These are phyloP conservation scores for Poeciliopsis gracilis DNA, from an alignment of 2,797 vertebrate species.

Conservation along the genomic window DNA sequence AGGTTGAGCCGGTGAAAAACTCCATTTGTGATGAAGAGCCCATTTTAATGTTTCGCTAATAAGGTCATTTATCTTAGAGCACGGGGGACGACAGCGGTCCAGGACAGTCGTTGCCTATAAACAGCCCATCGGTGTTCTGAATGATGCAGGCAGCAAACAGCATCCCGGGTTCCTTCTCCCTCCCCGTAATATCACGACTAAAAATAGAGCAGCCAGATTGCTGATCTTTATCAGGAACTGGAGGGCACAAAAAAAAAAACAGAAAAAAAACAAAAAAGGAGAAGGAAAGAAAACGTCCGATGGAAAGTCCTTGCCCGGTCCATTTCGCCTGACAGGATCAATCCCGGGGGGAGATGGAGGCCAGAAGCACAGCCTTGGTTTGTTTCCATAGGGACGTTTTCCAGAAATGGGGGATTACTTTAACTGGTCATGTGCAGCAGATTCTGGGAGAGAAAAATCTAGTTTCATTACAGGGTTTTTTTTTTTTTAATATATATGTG, in stretches of 20 bases:
- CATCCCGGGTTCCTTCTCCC: slow-evolving; percentile 14
- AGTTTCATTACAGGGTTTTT: not conserved
- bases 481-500: no score
- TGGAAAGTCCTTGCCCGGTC: slow-evolving; percentile 39
- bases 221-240: slow-evolving; percentile 68
- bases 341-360: slow-evolving; percentile 23
- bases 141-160: slow-evolving; percentile 22
- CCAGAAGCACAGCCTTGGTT: slow-evolving; percentile 30
- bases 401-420: slow-evolving; percentile 24
- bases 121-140: slow-evolving; percentile 31
- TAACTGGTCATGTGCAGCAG: not conserved
- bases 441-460: not conserved
- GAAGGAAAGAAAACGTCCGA: not conserved
- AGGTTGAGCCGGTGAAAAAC: slow-evolving; percentile 4
- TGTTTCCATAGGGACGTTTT: slow-evolving; percentile 16
- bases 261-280: slow-evolving; percentile 15
- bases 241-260: slow-evolving; percentile 20
- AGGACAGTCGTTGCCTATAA: slow-evolving; percentile 29
- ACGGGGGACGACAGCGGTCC: slow-evolving; percentile 19
- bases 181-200: slow-evolving; percentile 44
- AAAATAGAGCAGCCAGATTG: slow-evolving; percentile 69
- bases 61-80: slow-evolving; percentile 45
- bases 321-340: slow-evolving; percentile 25
- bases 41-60: slow-evolving; percentile 50
- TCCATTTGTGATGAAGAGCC: slow-evolving; percentile 21